phyloP scores from a whole-genome alignment of 2,888 invertebrate species.

The Amphiduros pacificus region DNA sequence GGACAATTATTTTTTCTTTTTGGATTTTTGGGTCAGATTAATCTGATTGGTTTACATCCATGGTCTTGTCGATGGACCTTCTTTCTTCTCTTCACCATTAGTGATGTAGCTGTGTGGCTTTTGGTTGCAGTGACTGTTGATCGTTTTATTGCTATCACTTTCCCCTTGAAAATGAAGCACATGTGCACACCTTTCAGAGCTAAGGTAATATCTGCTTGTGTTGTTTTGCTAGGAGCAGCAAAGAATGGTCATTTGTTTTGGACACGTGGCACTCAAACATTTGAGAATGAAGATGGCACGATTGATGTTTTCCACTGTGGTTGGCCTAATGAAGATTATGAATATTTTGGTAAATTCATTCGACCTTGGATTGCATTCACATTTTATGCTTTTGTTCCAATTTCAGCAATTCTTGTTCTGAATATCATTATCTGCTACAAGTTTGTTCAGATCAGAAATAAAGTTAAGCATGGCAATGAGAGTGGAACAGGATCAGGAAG shows the following conservation, averaged over 20 bases:
- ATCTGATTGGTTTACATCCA: constrained; percentile 1
- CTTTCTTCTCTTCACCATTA: constrained; percentile 9
- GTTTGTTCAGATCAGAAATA: neutral
- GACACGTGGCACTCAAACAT: constrained; percentile 5
- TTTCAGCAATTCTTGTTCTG: neutral
- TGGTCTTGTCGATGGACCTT: constrained; percentile 7
- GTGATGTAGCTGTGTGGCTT: constrained; percentile 19
- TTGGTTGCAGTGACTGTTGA: constrained; percentile 15
- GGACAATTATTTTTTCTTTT: constrained; percentile 4
- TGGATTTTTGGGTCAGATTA: neutral
- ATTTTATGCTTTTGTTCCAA: constrained; percentile 20
- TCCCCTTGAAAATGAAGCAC: constrained; percentile 13
- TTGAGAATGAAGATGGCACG: neutral
- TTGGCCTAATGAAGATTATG: neutral
- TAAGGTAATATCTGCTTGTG: neutral
- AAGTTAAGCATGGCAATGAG: neutral
- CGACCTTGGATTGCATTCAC: constrained; percentile 22
- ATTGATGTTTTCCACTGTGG: neutral
- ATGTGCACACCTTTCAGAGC: constrained; percentile 10
- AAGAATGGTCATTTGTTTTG: constrained; percentile 17
- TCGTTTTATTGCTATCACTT: constrained; percentile 16
- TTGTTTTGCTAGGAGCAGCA: neutral
- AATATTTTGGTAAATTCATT: constrained; percentile 11
- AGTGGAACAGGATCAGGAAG: neutral
- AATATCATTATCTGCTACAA: constrained; percentile 14